phyloP scores from a whole-genome alignment of 2,113 vertebrate genomes.

The Edolisoma coerulescens region DNA sequence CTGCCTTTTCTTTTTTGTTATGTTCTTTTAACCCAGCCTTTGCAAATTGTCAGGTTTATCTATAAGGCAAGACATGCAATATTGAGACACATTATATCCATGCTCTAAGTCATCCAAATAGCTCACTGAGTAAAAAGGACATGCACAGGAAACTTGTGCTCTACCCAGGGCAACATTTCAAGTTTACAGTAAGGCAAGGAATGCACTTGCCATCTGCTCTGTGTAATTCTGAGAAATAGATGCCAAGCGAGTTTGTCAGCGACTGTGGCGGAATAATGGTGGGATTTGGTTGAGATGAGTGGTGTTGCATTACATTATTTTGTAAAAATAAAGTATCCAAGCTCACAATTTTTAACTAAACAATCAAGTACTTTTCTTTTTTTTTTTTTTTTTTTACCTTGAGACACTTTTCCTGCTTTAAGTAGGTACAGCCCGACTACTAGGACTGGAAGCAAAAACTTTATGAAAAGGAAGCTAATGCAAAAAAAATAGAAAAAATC shows the following conservation, averaged over 20 bases:
- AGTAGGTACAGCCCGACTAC: neutral
- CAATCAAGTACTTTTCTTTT: neutral
- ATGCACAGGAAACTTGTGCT: neutral
- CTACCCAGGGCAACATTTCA: neutral
- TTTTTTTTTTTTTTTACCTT: neutral
- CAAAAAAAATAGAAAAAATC: neutral
- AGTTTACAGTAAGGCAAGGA: neutral
- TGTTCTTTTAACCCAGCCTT: neutral
- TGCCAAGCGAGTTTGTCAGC: neutral
- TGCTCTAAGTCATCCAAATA: neutral
- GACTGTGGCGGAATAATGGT: neutral
- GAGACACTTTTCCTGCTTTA: neutral
- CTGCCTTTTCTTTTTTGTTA: neutral
- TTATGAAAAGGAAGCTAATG: neutral
- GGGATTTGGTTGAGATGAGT: neutral
- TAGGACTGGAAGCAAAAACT: neutral
- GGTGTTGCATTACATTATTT: neutral
- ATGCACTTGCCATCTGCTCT: neutral
- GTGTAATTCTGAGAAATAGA: neutral
- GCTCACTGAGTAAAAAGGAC: neutral
- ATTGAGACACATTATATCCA: neutral
- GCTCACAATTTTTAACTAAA: neutral
- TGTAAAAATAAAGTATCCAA: neutral
- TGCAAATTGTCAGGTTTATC: neutral
- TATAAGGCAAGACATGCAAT: neutral